Evolutionary conservation across 2,113 vertebrate genomes (phyloP).

Genomic region (Oryctolagus cuniculus): DNA sequence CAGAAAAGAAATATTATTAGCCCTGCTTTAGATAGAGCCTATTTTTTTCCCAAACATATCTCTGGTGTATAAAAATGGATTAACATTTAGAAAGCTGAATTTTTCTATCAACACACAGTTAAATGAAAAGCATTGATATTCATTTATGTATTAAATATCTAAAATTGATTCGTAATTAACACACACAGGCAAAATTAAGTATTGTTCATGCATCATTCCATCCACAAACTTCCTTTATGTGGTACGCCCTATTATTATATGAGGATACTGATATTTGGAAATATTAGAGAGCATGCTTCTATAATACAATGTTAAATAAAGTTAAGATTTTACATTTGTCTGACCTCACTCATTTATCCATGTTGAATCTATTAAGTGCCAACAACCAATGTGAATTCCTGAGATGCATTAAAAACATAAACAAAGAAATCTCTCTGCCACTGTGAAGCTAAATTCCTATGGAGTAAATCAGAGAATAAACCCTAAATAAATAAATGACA

Average conservation of each 20-base stretch:
- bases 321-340: neutral
- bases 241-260: neutral
- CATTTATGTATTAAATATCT: neutral
- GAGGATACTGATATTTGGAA: neutral
- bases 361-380: neutral
- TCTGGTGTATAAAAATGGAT: neutral
- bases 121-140: neutral
- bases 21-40: neutral
- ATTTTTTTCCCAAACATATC: neutral
- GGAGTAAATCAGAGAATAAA: neutral
- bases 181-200: neutral
- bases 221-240: neutral
- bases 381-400: neutral
- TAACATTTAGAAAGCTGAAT: neutral
- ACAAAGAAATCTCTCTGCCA: neutral
- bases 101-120: neutral
- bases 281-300: neutral
- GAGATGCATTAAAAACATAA: neutral
- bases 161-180: neutral
- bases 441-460: neutral
- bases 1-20: neutral
- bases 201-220: neutral
- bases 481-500: neutral
- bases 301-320: neutral
- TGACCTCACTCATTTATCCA: neutral